Conservation (phyloP, 1,140 invertebrate species). For the Tetramorium alpestre region DNA sequence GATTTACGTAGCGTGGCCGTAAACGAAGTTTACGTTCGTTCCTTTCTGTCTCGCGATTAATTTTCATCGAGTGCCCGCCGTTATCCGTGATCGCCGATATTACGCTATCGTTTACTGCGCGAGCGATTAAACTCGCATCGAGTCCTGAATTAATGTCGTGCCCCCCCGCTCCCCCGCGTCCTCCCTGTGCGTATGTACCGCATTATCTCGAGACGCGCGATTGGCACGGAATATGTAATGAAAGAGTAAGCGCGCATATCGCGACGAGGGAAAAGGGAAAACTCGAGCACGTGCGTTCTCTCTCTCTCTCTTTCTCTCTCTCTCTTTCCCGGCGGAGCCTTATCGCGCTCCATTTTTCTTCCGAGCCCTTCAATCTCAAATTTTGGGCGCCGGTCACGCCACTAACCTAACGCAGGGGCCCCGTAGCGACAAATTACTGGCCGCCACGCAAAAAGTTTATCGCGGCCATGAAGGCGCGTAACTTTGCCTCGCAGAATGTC, state of each 20-base stretch:
- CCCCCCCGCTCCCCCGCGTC: background rate
- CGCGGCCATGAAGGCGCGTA: conserved; percentile 34
- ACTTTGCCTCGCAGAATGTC: background rate
- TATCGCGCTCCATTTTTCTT: conserved; percentile 62
- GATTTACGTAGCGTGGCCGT: conserved; percentile 42
- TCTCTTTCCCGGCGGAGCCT: background rate
- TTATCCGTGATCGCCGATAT: conserved; percentile 57
- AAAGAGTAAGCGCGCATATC: conserved; percentile 48
- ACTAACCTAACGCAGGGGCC: background rate
- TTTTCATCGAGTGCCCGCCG: conserved; percentile 52
- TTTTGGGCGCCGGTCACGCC: conserved; percentile 46
- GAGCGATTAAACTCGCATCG: conserved; percentile 53
- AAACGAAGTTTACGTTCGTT: conserved; percentile 34
- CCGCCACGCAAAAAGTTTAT: conserved; percentile 61
- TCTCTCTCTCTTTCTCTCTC: background rate
- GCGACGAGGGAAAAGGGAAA: conserved; percentile 18
- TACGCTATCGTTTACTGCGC: conserved; percentile 41
- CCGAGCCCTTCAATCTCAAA: conserved; percentile 56
- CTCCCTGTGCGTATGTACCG: conserved; percentile 29
- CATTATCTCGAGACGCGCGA: conserved; percentile 57
- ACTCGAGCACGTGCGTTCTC: background rate
- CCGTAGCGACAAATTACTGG: conserved; percentile 55
- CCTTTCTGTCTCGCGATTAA: conserved; percentile 54
- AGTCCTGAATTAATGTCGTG: conserved; percentile 46
- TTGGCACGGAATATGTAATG: conserved; percentile 57